phyloP scores from a whole-genome alignment of 2,797 vertebrate species.

The Scolopax rusticola region DNA sequence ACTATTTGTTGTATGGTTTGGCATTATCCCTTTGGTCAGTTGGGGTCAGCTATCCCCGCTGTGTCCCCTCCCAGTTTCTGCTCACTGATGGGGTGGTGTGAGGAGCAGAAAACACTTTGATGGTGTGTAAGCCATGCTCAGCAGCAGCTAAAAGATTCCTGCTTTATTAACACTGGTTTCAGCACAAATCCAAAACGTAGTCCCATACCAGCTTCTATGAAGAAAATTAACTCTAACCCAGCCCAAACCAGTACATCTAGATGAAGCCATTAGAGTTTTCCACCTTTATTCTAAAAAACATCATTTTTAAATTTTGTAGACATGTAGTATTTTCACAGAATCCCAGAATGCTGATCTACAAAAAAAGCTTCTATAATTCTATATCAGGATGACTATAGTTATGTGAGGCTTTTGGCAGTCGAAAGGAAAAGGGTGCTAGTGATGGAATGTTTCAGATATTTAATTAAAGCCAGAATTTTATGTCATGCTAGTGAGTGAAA shows the following conservation, averaged over 20 bases:
- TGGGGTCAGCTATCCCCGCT: not conserved
- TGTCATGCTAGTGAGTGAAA: not conserved
- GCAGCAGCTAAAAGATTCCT: not conserved
- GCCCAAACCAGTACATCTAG: not conserved
- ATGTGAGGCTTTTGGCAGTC: not conserved
- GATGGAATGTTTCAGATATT: not conserved
- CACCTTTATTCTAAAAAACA: not conserved
- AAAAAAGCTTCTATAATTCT: not conserved
- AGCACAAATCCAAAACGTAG: not conserved
- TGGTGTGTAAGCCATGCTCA: not conserved
- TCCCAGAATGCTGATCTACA: not conserved
- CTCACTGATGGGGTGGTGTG: fast-evolving
- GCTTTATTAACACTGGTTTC: not conserved
- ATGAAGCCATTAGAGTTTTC: not conserved
- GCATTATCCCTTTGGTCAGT: not conserved
- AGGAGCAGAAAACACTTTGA: not conserved
- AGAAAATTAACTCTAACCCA: not conserved
- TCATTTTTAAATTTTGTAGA: not conserved
- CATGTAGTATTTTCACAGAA: not conserved
- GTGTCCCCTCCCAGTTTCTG: not conserved
- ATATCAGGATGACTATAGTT: not conserved
- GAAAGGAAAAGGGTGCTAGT: not conserved
- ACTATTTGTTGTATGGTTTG: not conserved
- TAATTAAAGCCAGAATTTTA: not conserved
- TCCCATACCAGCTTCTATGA: not conserved